Percentiles rank a stretch among this genome's conserved stretches.
These are phyloP conservation scores for Platyscapa corneri DNA, from an alignment of 1,140 invertebrate genomes.

Conservation along the genomic window DNA sequence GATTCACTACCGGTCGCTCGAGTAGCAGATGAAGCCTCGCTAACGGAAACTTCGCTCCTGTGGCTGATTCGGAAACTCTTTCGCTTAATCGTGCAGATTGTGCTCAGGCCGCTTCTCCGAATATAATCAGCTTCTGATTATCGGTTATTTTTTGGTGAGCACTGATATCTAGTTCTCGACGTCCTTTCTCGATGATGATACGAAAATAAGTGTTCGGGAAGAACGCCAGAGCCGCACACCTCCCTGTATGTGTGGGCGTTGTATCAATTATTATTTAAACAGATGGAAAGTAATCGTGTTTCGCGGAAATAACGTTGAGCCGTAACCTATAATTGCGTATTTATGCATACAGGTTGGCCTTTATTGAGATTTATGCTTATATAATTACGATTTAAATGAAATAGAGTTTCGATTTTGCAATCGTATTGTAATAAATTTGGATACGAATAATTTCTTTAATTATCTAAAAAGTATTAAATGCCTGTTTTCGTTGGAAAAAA, in stretches of 20 bases:
- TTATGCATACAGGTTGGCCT: neutral
- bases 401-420: neutral
- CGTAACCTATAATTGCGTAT: neutral
- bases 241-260: no score
- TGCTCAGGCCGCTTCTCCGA: neutral
- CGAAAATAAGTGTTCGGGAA: no score
- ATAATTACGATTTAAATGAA: neutral
- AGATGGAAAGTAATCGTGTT: neutral
- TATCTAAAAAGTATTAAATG: neutral
- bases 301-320: neutral
- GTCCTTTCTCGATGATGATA: no score
- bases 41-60: slow-evolving; percentile 61
- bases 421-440: neutral
- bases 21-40: slow-evolving; percentile 53
- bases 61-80: neutral
- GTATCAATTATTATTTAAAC: neutral
- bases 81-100: slow-evolving; percentile 28
- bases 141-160: no score
- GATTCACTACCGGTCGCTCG: slow-evolving; percentile 58
- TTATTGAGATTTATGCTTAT: neutral
- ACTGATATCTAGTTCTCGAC: no score
- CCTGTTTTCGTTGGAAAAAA: no score
- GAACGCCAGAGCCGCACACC: no score
- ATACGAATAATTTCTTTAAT: neutral
- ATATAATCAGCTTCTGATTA: slow-evolving; percentile 33